Percentiles rank a stretch among this genome's conserved stretches.
Conservation (phyloP, 2,113 vertebrate species). For the Oenanthe melanoleuca region DNA sequence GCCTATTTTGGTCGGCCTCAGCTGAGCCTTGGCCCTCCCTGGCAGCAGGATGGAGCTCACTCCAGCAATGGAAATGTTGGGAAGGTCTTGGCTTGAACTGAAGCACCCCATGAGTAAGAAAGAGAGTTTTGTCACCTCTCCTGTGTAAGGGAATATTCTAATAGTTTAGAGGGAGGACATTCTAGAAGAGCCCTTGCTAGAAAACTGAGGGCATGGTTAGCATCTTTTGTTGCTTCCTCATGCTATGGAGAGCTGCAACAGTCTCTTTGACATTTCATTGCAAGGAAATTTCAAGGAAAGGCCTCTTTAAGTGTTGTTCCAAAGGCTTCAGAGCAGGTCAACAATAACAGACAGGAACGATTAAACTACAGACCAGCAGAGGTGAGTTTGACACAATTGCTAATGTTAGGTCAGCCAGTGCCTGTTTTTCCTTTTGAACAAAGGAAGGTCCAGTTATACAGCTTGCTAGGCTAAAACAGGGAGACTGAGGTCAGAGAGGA, state of each 20-base stretch:
- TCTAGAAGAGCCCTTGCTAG: not conserved
- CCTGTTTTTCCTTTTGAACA: not conserved
- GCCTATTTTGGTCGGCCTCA: not conserved
- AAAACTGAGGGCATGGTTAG: not conserved
- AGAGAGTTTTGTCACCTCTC: not conserved
- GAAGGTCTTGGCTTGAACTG: not conserved
- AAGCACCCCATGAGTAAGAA: not conserved
- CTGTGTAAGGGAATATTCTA: not conserved
- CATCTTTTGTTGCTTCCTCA: not conserved
- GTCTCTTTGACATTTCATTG: not conserved
- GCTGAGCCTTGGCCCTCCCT: not conserved
- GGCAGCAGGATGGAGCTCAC: not conserved
- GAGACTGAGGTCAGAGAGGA: not conserved
- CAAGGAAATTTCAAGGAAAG: not conserved
- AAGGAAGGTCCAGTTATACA: not conserved
- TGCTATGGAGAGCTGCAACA: not conserved
- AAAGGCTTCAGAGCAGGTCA: constrained; percentile 2
- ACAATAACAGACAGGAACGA: not conserved
- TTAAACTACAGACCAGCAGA: constrained; percentile 1
- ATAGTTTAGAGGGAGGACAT: not conserved
- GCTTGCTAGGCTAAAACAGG: not conserved
- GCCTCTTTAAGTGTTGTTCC: not conserved
- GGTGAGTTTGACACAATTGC: not conserved
- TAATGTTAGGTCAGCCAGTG: not conserved
- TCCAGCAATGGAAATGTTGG: not conserved